Conservation (phyloP, 30 jellyfish, hydroid and myxozoan species). For the Chrysaora quinquecirrha region DNA sequence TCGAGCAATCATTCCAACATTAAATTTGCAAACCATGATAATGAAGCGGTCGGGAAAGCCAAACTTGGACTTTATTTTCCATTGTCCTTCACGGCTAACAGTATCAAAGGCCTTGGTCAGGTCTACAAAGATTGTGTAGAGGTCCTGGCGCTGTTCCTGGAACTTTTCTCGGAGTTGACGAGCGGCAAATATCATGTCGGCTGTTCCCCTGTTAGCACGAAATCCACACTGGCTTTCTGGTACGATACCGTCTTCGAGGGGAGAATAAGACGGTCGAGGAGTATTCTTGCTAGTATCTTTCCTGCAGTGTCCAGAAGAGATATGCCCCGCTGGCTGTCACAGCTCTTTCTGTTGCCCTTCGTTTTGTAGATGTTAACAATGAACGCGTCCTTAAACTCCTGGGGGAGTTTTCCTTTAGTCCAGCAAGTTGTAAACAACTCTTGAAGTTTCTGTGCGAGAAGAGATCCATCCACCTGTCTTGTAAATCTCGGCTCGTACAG, state of each 20-base stretch:
- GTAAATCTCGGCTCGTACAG: too few relatives aligned
- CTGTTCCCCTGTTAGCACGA: slow-evolving; percentile 13
- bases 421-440: too few relatives aligned
- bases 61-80: neutral
- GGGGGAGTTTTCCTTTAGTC: too few relatives aligned
- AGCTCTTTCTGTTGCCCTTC: slow-evolving; percentile 25
- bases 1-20: too few relatives aligned
- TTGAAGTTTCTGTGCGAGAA: too few relatives aligned
- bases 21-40: too few relatives aligned
- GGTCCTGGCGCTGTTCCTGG: neutral
- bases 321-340: slow-evolving; percentile 54
- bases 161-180: neutral
- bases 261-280: slow-evolving; percentile 4
- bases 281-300: slow-evolving; percentile 16
- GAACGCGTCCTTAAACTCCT: too few relatives aligned
- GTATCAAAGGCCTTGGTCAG: too few relatives aligned
- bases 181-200: neutral
- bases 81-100: too few relatives aligned
- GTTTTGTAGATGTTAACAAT: slow-evolving; percentile 8
- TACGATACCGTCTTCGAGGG: neutral
- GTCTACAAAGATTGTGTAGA: too few relatives aligned
- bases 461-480: too few relatives aligned
- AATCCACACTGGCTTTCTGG: slow-evolving; percentile 33
- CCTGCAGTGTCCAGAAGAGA: slow-evolving; percentile 47
- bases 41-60: neutral